These are phyloP conservation scores for Rhopalosiphum nymphaeae DNA, from an alignment of 2,888 invertebrate genomes.

Conservation along the genomic window DNA sequence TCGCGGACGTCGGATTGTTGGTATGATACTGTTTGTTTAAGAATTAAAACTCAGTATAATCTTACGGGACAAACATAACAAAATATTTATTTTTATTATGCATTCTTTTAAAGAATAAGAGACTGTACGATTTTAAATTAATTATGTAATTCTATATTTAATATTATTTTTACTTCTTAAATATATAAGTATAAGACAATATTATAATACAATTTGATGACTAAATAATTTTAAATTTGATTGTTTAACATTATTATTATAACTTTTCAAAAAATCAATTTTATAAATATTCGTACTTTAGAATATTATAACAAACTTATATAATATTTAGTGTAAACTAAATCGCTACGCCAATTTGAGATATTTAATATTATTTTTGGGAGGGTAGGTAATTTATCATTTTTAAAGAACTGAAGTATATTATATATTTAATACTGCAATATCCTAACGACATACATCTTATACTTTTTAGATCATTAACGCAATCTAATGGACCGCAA, in stretches of 20 bases:
- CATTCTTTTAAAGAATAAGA: background rate
- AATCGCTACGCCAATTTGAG: background rate
- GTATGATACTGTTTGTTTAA: slow-evolving; percentile 1
- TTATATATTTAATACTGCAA: background rate
- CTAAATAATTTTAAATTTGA: background rate
- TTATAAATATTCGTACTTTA: background rate
- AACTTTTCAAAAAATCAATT: background rate
- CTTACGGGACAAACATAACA: background rate
- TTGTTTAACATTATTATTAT: background rate
- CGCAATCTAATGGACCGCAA: slow-evolving; percentile 31
- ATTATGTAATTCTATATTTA: background rate
- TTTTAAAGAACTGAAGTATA: slow-evolving; percentile 18
- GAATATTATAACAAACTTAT: background rate
- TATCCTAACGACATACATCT: background rate
- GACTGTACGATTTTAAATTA: background rate
- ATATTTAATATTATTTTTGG: slow-evolving; percentile 1
- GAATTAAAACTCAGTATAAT: background rate
- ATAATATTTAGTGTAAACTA: background rate
- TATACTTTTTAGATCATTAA: slow-evolving; percentile 60
- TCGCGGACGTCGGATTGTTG: background rate
- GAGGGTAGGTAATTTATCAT: slow-evolving; percentile 54
- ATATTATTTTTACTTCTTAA: background rate
- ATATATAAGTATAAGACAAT: background rate
- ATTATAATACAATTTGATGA: background rate
- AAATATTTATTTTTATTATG: background rate